Percentiles rank a stretch among this genome's conserved stretches.
Conservation (phyloP, 1,140 invertebrate species). For the Caenorhabditis brenneri region DNA sequence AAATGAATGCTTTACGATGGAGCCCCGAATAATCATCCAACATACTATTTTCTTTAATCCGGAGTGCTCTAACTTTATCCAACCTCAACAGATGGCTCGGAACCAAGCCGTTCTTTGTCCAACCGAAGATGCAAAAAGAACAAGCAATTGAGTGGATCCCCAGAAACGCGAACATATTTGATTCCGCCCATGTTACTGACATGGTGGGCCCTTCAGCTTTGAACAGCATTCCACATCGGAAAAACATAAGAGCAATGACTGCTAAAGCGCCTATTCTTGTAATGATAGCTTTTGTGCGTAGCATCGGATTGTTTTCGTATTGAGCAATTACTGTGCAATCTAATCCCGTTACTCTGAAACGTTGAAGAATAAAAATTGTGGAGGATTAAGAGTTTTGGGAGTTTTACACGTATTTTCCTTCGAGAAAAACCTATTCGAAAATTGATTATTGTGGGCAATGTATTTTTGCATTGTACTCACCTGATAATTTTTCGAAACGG, state of each 20-base stretch:
- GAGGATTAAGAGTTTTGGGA: too few relatives aligned
- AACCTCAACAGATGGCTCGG: background rate
- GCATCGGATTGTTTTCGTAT: background rate
- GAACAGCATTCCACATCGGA: background rate
- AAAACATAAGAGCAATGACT: background rate
- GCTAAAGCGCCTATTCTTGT: background rate
- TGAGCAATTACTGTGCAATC: background rate
- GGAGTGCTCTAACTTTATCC: background rate
- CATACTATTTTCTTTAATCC: background rate
- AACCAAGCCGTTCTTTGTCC: background rate
- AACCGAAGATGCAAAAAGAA: background rate
- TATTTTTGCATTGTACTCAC: too few relatives aligned
- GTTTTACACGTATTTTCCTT: too few relatives aligned
- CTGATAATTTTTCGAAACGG: background rate
- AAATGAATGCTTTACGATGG: conserved; percentile 6
- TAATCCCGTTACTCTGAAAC: background rate
- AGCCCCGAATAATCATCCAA: background rate
- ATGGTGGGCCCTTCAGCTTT: background rate
- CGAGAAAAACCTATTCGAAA: too few relatives aligned
- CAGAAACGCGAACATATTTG: background rate
- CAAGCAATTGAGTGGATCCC: background rate
- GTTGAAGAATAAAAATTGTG: too few relatives aligned
- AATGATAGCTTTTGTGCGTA: background rate
- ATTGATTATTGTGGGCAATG: too few relatives aligned
- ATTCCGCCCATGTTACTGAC: background rate